Evolutionary conservation across 2,113 vertebrate genomes (phyloP).

Genomic region (Daubentonia madagascariensis): DNA sequence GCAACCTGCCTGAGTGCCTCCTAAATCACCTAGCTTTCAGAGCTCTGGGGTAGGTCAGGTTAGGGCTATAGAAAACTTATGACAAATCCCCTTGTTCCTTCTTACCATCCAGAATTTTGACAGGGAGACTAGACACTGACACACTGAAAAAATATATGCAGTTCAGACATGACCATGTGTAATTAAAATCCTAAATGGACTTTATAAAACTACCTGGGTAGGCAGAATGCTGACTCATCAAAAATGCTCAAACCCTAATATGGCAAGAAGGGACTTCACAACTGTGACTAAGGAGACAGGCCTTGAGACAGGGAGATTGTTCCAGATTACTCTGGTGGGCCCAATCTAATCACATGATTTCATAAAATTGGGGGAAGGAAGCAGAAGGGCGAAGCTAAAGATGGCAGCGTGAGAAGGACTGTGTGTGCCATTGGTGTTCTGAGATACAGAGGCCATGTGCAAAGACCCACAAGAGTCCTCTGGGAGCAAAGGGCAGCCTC

Average conservation of each 20-base stretch:
- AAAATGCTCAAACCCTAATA: neutral
- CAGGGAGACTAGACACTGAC: neutral
- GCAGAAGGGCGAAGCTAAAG: neutral
- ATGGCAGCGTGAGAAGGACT: neutral
- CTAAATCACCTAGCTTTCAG: neutral
- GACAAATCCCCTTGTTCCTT: neutral
- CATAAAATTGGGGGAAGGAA: neutral
- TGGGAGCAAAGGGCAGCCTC: accelerated
- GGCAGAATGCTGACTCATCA: neutral
- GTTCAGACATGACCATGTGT: neutral
- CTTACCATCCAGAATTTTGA: neutral
- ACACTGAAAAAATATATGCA: neutral
- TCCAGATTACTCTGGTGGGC: neutral
- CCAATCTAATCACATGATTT: neutral
- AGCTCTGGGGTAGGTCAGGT: neutral
- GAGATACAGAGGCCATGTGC: accelerated
- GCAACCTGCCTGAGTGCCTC: no score
- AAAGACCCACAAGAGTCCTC: neutral
- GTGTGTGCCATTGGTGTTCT: accelerated
- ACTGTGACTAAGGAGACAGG: neutral
- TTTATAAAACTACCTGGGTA: neutral
- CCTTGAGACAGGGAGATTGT: neutral
- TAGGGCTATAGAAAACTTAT: neutral
- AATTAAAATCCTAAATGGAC: neutral
- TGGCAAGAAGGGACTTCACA: neutral